These are phyloP conservation scores for Acipenser oxyrinchus DNA, from an alignment of 2,797 vertebrate species.

Conservation along the genomic window DNA sequence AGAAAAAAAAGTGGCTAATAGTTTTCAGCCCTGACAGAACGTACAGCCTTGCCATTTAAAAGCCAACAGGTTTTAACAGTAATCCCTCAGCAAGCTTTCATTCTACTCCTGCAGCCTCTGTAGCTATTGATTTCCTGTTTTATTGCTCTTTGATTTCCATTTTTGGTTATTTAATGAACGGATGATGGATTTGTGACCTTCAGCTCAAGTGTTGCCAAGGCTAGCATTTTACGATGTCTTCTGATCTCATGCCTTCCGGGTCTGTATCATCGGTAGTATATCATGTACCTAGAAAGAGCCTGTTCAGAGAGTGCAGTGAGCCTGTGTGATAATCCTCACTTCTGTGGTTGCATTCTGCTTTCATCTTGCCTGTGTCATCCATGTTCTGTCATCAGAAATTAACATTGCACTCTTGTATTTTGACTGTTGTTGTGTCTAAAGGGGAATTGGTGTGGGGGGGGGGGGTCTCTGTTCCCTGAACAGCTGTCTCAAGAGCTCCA, in stretches of 20 bases:
- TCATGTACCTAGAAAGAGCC: slow-evolving; percentile 25
- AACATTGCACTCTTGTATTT: no score
- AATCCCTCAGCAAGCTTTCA: slow-evolving; percentile 52
- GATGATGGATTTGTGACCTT: slow-evolving; percentile 66
- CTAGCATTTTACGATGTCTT: slow-evolving; percentile 41
- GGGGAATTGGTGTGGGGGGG: no score
- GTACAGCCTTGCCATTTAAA: slow-evolving; percentile 61
- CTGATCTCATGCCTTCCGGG: slow-evolving; percentile 18
- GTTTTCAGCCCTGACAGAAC: slow-evolving; percentile 36
- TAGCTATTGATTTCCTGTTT: slow-evolving; percentile 51
- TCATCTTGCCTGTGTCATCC: no score
- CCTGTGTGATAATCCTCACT: background rate
- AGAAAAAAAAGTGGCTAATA: slow-evolving; percentile 33
- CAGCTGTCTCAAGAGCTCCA: no score
- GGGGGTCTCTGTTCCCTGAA: no score
- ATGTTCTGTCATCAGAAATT: no score
- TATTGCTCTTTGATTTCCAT: slow-evolving; percentile 64
- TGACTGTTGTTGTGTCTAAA: no score
- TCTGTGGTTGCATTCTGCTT: no score
- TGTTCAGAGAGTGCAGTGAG: slow-evolving; percentile 15
- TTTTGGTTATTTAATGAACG: slow-evolving; percentile 64
- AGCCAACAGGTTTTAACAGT: slow-evolving; percentile 48
- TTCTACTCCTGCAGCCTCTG: slow-evolving; percentile 48
- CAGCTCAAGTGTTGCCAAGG: slow-evolving; percentile 30
- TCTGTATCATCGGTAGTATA: slow-evolving; percentile 16